Percentiles rank a stretch among this genome's conserved stretches.
phyloP scores from a whole-genome alignment of 2,888 invertebrate species.

The Microchrysa polita region DNA sequence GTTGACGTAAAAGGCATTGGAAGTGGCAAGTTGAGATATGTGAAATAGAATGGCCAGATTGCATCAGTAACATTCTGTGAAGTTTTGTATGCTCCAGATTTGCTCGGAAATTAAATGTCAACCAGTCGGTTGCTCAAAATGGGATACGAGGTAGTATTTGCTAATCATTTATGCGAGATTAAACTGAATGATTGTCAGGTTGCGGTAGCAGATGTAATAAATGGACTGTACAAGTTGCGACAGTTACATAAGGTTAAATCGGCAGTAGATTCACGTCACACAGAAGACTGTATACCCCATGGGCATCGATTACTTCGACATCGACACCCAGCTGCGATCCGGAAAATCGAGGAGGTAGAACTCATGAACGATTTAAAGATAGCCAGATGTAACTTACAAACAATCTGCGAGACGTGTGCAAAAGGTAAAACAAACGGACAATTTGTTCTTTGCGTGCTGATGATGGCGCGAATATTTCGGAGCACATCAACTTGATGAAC shows the following conservation, averaged over 20 bases:
- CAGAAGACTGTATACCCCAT: conserved; percentile 8
- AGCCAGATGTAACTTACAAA: conserved; percentile 45
- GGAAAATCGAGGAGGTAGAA: conserved; percentile 41
- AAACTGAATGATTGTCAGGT: not conserved
- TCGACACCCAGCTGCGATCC: conserved; percentile 45
- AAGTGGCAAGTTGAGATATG: conserved; percentile 42
- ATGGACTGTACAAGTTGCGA: conserved; percentile 35
- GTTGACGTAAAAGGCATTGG: conserved; percentile 47
- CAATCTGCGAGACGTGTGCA: conserved; percentile 51
- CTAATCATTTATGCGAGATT: conserved; percentile 28
- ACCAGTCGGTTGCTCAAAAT: conserved; percentile 31
- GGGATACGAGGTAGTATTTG: conserved; percentile 35
- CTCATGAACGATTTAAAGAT: conserved; percentile 48
- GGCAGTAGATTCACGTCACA: not conserved
- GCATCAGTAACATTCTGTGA: conserved; percentile 40
- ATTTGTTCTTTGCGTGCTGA: conserved; percentile 19
- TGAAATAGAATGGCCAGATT: conserved; percentile 36
- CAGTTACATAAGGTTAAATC: conserved; percentile 32
- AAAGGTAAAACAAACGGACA: conserved; percentile 53
- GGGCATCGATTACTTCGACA: conserved; percentile 24
- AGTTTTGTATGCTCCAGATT: conserved; percentile 48
- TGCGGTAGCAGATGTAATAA: conserved; percentile 13
- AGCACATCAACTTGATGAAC: not conserved
- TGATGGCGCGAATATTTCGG: too few relatives aligned
- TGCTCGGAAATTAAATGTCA: conserved; percentile 48